A percentile compares a stretch with the other conserved stretches of the same genome.
phyloP scores from a whole-genome alignment of 2,797 vertebrate species.

The Arrhamphus sclerolepis region DNA sequence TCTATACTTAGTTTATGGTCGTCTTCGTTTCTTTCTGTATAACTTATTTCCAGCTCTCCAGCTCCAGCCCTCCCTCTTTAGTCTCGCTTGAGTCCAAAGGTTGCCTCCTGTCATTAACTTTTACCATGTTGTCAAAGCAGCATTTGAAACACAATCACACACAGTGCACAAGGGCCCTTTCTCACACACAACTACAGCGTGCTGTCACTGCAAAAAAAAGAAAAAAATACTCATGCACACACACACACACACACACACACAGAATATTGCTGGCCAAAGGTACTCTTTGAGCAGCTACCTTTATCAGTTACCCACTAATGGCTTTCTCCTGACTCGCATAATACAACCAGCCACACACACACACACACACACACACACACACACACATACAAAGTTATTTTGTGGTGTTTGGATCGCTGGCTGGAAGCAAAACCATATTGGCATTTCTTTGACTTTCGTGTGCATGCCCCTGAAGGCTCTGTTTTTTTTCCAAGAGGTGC shows the following conservation, averaged over 20 bases:
- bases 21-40: slow-evolving; percentile 6
- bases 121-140: slow-evolving; percentile 60
- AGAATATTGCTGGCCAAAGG: slow-evolving; percentile 39
- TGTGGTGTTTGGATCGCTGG: slow-evolving; percentile 11
- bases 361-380: too few species aligned
- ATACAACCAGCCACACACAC: slow-evolving; percentile 5
- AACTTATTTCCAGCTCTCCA: slow-evolving; percentile 4
- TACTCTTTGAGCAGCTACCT: slow-evolving; percentile 22
- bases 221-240: not conserved
- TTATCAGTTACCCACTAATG: slow-evolving; percentile 47
- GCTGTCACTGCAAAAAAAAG: not conserved
- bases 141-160: slow-evolving; percentile 45
- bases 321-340: slow-evolving; percentile 30
- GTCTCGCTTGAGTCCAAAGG: slow-evolving; percentile 64
- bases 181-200: slow-evolving; percentile 18
- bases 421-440: not conserved
- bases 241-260: slow-evolving; percentile 10
- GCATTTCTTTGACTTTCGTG: slow-evolving; percentile 7
- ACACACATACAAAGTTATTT: slow-evolving; percentile 13
- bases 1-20: not conserved
- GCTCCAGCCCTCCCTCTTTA: slow-evolving; percentile 13
- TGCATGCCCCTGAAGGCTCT: slow-evolving; percentile 1
- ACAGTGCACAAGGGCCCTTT: slow-evolving; percentile 11
- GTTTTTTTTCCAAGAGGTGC: slow-evolving; percentile 37
- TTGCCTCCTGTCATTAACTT: slow-evolving; percentile 62